Percentiles rank a stretch among this genome's conserved stretches.
phyloP scores from a whole-genome alignment of 2,113 vertebrate genomes.

The Sclerurus mexicanus region DNA sequence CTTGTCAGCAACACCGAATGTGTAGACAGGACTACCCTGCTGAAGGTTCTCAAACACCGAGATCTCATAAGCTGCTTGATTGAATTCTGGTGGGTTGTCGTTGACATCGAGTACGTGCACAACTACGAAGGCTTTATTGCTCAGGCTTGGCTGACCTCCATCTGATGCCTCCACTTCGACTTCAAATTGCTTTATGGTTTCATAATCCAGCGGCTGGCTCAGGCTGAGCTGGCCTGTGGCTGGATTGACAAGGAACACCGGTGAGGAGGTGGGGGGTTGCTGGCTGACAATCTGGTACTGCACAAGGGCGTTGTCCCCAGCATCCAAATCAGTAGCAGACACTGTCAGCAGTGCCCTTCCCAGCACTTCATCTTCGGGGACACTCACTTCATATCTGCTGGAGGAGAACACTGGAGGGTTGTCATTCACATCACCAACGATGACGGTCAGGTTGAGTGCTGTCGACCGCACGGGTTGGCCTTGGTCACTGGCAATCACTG shows the following conservation, averaged over 20 bases:
- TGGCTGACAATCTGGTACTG: constrained; percentile 67
- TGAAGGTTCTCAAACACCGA: constrained; percentile 74
- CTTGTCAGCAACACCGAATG: constrained; percentile 72
- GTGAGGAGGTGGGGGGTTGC: background rate
- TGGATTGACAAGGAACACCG: constrained; percentile 50
- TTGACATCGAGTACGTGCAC: constrained; percentile 74
- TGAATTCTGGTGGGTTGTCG: constrained; percentile 78
- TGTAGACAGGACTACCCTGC: constrained; percentile 62
- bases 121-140: constrained; percentile 12
- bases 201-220: constrained; percentile 70
- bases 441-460: constrained; percentile 48
- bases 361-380: constrained; percentile 52
- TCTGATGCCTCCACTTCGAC: constrained; percentile 73
- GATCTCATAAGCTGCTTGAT: constrained; percentile 52
- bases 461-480: constrained; percentile 64
- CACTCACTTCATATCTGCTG: constrained; percentile 3
- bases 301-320: constrained; percentile 57
- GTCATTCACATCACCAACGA: constrained; percentile 72
- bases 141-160: constrained; percentile 64
- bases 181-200: constrained; percentile 45
- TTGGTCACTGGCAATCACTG: constrained; percentile 74
- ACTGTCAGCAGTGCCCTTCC: constrained; percentile 36
- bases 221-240: constrained; percentile 64
- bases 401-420: constrained; percentile 65
- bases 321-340: constrained; percentile 70